Conservation (phyloP, 1,140 invertebrate genomes). For the Amyelois transitella region DNA sequence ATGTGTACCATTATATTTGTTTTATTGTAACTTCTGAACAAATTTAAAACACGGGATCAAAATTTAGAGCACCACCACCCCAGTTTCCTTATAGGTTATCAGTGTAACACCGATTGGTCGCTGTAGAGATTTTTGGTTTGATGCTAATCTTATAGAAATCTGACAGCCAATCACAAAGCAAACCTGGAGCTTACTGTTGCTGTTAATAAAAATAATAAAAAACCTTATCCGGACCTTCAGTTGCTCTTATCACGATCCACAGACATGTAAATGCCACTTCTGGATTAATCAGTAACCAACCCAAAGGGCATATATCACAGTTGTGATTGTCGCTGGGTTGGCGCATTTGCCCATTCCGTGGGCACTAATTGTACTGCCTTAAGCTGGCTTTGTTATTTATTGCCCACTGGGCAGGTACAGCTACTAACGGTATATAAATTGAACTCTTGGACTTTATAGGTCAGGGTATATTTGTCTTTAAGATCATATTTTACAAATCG, state of each 20-base stretch:
- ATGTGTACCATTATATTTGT: no score
- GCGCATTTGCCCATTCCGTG: not conserved
- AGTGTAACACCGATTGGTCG: no score
- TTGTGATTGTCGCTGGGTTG: not conserved
- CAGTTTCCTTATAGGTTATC: no score
- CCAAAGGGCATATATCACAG: not conserved
- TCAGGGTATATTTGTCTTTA: not conserved
- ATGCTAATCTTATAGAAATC: no score
- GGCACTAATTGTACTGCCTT: not conserved
- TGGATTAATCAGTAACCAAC: not conserved
- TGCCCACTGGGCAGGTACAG: not conserved
- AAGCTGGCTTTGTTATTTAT: not conserved
- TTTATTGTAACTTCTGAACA: no score
- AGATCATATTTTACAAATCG: not conserved
- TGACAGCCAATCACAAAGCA: no score
- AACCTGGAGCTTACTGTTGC: no score
- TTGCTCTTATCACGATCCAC: not conserved
- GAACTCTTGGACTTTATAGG: not conserved
- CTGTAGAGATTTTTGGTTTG: no score
- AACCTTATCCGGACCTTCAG: no score
- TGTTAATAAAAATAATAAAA: no score
- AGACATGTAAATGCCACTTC: not conserved
- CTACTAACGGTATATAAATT: not conserved
- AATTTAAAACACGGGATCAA: no score
- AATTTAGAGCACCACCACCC: no score